Base-by-base conservation (phyloP, 2,113 vertebrate genomes). In the Pseudopodoces humilis region DNA sequence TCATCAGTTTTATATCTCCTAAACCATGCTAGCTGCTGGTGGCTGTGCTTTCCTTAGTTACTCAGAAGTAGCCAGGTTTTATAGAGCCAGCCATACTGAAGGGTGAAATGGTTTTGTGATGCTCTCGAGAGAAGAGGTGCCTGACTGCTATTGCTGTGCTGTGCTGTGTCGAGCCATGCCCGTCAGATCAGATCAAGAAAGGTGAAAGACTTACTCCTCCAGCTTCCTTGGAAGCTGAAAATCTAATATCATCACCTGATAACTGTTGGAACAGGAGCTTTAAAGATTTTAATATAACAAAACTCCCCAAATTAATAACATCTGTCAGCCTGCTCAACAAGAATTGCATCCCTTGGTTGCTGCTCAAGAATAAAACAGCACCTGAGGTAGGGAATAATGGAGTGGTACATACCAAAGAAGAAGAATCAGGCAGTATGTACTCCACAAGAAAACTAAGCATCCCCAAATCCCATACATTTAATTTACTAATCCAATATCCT, bases 61-160 rank as follows among this genome's bases (percentile, higher is more conserved):
- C 68, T 78, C 56, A 74, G 79, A 80, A 78, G 21, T 46, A 56
- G 37, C 8, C 11, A 50, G 17, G 18, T 72, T 84, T 82, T 79
- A 17, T 31, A 65, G 46, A 53, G 16, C 25, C 15, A 46, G 35
- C 13, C 21, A 5, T 33, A 17, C 23, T 63, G 50, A 75, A 71
- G 56, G 11, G 19, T 91, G 35, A 75, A 59, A 39, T 62, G 27
- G 15, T 35, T 68, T 67, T 72, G 24, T 49, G 31, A 43, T 63
- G 31, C 14, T 75, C 33, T 60, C 0, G 0, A 2, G 3, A 35
- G 35, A 74, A 44, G 33, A 92, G 41, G 13, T 16, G 6, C 39
- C 27, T 56, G 21, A 35, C 17, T 0, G 2, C 33, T 49, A 5
- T 37, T 2, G 5, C 60, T 77, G 15, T 52, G 35, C 58, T 15